Evolutionary conservation across 1,140 invertebrate genomes (phyloP).

Genomic region (Hermetia illucens): DNA sequence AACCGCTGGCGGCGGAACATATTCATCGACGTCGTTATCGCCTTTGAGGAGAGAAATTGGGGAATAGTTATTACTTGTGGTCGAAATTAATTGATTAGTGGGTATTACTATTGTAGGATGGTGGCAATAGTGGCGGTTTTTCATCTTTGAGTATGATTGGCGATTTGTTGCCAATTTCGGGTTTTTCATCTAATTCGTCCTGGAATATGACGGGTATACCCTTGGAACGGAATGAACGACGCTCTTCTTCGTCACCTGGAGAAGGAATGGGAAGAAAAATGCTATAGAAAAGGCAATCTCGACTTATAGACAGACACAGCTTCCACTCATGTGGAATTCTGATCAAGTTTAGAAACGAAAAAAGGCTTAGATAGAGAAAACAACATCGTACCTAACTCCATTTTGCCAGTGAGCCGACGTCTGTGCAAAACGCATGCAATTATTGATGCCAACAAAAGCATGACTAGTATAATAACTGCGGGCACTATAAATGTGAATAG

Average conservation of each 20-base stretch:
- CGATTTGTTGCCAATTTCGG: conserved; percentile 71
- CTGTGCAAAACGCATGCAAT: conserved; percentile 81
- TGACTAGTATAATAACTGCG: conserved; percentile 73
- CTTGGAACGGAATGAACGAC: conserved; percentile 72
- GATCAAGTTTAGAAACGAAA: neutral
- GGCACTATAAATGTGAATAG: conserved; percentile 77
- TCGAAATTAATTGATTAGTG: conserved; percentile 9
- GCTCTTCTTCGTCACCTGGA: conserved; percentile 55
- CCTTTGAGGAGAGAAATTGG: too few relatives aligned
- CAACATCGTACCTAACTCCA: conserved; percentile 44
- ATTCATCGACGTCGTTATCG: conserved; percentile 45
- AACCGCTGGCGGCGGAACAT: conserved; percentile 67
- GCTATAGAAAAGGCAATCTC: neutral
- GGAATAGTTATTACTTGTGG: conserved; percentile 27
- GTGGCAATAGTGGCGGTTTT: conserved; percentile 69
- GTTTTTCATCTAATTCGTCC: conserved; percentile 85
- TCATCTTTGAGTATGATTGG: conserved; percentile 88
- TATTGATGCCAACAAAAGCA: conserved; percentile 73
- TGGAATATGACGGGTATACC: conserved; percentile 90
- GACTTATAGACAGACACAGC: neutral
- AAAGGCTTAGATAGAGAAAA: neutral
- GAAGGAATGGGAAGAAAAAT: conserved; percentile 4
- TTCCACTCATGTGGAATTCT: neutral
- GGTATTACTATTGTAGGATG: conserved; percentile 32
- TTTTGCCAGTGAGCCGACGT: conserved; percentile 65